Percentiles rank a stretch among this genome's conserved stretches.
Conservation (phyloP, 2,888 invertebrate genomes). For the Plemyria rubiginata region DNA sequence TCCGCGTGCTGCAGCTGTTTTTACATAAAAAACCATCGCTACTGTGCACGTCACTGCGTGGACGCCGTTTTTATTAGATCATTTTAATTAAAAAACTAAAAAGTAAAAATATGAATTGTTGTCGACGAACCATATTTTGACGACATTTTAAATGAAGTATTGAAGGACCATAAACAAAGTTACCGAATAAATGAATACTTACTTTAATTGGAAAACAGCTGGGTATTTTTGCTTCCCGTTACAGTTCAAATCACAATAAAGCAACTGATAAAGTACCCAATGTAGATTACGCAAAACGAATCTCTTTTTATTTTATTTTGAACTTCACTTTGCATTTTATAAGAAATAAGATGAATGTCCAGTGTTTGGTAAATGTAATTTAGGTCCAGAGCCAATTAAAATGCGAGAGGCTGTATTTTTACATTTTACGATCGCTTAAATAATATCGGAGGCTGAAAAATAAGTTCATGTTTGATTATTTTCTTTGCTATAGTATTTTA, state of each 20-base stretch:
- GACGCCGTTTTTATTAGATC: too few relatives aligned
- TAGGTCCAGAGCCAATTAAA: slow-evolving; percentile 36
- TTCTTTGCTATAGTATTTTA: slow-evolving; percentile 8
- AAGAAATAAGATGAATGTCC: slow-evolving; percentile 28
- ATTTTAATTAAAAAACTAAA: too few relatives aligned
- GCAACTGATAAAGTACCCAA: slow-evolving; percentile 24
- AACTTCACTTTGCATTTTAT: slow-evolving; percentile 35
- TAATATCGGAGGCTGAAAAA: slow-evolving; percentile 18
- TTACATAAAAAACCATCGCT: too few relatives aligned
- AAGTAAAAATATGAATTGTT: neutral
- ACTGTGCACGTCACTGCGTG: too few relatives aligned
- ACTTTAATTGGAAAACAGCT: slow-evolving; percentile 21
- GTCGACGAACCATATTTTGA: neutral
- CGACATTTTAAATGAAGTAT: neutral
- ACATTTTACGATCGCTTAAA: slow-evolving; percentile 15
- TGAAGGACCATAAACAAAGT: slow-evolving; percentile 8
- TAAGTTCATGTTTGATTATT: slow-evolving; percentile 5
- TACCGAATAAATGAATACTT: slow-evolving; percentile 4
- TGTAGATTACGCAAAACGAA: slow-evolving; percentile 20
- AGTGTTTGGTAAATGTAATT: slow-evolving; percentile 20
- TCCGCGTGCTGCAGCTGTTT: too few relatives aligned
- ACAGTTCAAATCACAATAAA: slow-evolving; percentile 30
- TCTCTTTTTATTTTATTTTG: slow-evolving; percentile 5
- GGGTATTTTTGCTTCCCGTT: slow-evolving; percentile 20
- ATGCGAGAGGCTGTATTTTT: slow-evolving; percentile 24